A percentile compares a stretch with the other conserved stretches of the same genome.
Evolutionary conservation across 2,797 vertebrate species (phyloP).

Genomic region (Clarias pachynema): DNA sequence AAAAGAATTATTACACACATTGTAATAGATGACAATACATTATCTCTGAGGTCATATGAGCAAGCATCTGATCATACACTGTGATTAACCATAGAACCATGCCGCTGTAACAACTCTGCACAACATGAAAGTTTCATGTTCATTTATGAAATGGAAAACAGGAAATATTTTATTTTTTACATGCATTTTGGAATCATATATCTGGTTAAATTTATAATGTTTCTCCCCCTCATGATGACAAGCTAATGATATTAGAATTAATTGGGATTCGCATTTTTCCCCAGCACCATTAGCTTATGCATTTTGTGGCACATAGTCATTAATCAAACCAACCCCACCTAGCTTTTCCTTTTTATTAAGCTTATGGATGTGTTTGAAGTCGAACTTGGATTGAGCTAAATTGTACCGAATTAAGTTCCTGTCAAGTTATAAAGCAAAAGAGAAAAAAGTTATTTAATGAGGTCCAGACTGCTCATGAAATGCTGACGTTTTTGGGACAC

Average conservation of each 20-base stretch:
- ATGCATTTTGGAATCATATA: background rate
- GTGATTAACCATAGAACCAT: background rate
- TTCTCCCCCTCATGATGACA: background rate
- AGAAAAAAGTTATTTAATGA: slow-evolving; percentile 27
- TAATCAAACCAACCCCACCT: background rate
- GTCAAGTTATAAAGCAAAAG: slow-evolving; percentile 1
- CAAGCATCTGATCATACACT: background rate
- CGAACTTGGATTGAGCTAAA: background rate
- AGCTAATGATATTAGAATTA: background rate
- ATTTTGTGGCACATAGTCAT: background rate
- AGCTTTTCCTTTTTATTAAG: background rate
- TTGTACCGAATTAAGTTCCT: background rate
- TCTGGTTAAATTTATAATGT: background rate
- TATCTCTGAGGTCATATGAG: background rate
- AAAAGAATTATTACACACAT: background rate
- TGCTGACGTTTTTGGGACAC: slow-evolving; percentile 29
- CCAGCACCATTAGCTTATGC: background rate
- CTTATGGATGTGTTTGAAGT: background rate
- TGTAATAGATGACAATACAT: background rate
- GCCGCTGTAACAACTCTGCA: background rate
- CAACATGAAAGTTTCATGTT: background rate
- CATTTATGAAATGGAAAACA: background rate
- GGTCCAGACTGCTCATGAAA: slow-evolving; percentile 14
- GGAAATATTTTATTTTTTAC: background rate
- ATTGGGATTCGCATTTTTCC: background rate